These are phyloP conservation scores for Distichodus sexfasciatus DNA, from an alignment of 2,797 vertebrate species.

Conservation along the genomic window DNA sequence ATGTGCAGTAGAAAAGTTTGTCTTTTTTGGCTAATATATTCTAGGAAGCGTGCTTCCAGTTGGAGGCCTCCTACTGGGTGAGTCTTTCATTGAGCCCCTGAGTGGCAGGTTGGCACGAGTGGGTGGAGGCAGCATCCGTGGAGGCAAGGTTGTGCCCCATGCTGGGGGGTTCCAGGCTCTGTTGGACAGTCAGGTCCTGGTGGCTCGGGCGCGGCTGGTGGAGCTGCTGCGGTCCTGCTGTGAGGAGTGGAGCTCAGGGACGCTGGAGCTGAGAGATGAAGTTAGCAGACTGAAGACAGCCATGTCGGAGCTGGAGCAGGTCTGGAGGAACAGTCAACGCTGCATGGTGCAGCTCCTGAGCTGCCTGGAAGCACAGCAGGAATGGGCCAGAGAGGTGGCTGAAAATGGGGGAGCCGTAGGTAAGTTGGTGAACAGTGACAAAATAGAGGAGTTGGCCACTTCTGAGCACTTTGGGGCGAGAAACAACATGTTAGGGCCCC, in stretches of 20 bases:
- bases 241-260: constrained; percentile 61
- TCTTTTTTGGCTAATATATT: background rate
- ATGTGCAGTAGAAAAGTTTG: no score
- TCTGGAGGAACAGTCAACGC: constrained; percentile 67
- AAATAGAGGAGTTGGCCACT: no score
- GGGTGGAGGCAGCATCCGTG: constrained; percentile 68
- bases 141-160: constrained; percentile 68
- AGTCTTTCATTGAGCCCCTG: constrained; percentile 81
- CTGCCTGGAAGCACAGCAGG: constrained; percentile 70
- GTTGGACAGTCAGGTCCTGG: constrained; percentile 75
- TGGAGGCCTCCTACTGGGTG: constrained; percentile 79
- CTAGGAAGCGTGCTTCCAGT: constrained; percentile 80
- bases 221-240: constrained; percentile 62
- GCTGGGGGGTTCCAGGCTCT: constrained; percentile 75
- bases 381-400: constrained; percentile 62
- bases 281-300: constrained; percentile 62
- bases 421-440: constrained; percentile 49
- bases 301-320: constrained; percentile 65
- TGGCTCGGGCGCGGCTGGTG: constrained; percentile 64
- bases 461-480: no score
- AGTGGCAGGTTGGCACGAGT: constrained; percentile 72
- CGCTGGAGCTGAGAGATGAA: constrained; percentile 30
- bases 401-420: constrained; percentile 74
- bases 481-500: no score
- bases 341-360: constrained; percentile 71